Conservation (phyloP, 2,113 vertebrate species). For the Vidua chalybeata region DNA sequence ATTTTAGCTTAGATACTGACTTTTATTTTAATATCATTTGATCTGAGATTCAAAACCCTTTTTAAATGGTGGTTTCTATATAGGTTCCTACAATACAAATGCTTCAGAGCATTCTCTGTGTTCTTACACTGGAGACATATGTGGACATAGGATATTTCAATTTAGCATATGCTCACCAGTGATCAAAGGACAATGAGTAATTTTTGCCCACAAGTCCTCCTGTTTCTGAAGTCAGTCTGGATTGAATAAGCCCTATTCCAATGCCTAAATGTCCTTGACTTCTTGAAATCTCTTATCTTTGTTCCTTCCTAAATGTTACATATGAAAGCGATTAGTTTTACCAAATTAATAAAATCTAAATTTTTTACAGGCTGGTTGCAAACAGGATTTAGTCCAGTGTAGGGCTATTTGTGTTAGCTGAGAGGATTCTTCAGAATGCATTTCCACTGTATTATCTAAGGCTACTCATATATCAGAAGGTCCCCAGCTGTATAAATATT, state of each 20-base stretch:
- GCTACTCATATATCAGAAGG: not conserved
- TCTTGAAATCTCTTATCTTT: not conserved
- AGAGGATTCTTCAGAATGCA: not conserved
- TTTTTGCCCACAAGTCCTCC: not conserved
- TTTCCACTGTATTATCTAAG: not conserved
- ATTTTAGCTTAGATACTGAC: not conserved
- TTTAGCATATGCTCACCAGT: not conserved
- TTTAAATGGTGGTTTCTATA: not conserved
- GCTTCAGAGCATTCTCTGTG: not conserved
- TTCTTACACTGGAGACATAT: not conserved
- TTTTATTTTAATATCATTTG: not conserved
- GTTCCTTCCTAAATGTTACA: not conserved
- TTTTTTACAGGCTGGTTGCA: not conserved
- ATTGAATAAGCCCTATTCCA: not conserved
- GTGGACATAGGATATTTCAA: not conserved
- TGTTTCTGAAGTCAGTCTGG: not conserved
- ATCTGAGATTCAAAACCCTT: not conserved
- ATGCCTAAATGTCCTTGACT: not conserved
- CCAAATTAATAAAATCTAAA: not conserved
- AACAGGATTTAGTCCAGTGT: not conserved
- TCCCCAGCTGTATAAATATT: constrained; percentile 53
- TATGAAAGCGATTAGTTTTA: not conserved
- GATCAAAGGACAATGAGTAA: not conserved
- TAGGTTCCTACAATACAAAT: not conserved
- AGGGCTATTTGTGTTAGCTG: not conserved